These are phyloP conservation scores for Oedothorax gibbosus DNA, from an alignment of 1,140 invertebrate genomes.

Conservation along the genomic window DNA sequence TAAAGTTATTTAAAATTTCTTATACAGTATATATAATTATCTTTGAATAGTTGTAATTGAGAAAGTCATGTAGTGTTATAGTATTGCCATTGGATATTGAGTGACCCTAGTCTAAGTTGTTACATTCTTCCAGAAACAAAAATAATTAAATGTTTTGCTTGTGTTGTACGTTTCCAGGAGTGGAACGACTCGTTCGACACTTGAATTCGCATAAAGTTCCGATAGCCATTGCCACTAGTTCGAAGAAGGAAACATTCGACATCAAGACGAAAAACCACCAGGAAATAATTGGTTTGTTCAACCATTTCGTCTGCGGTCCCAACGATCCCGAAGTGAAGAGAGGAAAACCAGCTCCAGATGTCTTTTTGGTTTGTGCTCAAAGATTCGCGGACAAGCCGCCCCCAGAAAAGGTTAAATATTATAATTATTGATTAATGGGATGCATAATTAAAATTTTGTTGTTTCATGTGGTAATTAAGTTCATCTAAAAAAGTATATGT, in stretches of 20 bases:
- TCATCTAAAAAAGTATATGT: too few species aligned
- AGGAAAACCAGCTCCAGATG: conserved; percentile 94
- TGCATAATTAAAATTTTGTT: too few species aligned
- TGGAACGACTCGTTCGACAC: conserved; percentile 83
- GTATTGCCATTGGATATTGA: too few species aligned
- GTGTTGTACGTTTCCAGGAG: conserved; percentile 72
- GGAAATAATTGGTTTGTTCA: conserved; percentile 80
- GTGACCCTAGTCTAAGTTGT: too few species aligned
- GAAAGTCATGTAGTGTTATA: too few species aligned
- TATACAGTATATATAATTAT: too few species aligned
- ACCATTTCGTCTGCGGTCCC: conserved; percentile 86
- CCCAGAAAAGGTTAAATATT: conserved; percentile 49
- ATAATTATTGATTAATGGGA: neutral
- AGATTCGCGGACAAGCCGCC: conserved; percentile 77
- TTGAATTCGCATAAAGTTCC: conserved; percentile 82
- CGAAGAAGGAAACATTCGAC: conserved; percentile 79
- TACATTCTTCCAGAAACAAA: too few species aligned
- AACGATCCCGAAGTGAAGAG: conserved; percentile 88
- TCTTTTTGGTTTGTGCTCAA: conserved; percentile 86
- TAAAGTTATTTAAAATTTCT: too few species aligned
- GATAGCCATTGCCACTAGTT: conserved; percentile 90
- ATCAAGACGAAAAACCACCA: conserved; percentile 82
- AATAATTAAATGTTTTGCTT: too few species aligned
- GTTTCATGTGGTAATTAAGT: too few species aligned
- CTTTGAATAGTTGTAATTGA: too few species aligned